phyloP scores from a whole-genome alignment of 2,113 vertebrate species.

The Xerus inauris region DNA sequence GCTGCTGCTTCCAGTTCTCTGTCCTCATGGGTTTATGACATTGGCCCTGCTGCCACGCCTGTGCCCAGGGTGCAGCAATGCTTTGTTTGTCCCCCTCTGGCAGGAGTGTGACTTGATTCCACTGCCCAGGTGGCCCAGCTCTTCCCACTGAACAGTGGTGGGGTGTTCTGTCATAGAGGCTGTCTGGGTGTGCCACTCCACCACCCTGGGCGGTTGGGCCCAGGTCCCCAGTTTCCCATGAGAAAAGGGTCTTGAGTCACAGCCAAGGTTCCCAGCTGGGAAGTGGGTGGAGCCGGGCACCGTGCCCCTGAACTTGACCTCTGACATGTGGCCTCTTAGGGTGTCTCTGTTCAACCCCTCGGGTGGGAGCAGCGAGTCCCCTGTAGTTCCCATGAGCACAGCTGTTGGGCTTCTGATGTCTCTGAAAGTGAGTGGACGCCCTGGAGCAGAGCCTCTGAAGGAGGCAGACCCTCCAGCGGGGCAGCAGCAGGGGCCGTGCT shows the following conservation, averaged over 20 bases:
- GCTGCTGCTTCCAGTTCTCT: neutral
- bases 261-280: too few species aligned
- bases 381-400: rapidly evolving
- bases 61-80: too few species aligned
- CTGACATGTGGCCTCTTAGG: neutral
- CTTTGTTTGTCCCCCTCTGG: too few species aligned
- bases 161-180: too few species aligned
- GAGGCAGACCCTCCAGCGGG: neutral
- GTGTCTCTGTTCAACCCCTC: neutral
- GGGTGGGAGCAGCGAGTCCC: neutral
- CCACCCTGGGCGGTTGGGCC: neutral
- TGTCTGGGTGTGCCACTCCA: neutral
- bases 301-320: neutral
- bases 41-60: neutral
- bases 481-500: neutral
- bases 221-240: neutral
- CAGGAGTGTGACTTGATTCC: too few species aligned
- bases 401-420: neutral
- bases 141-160: neutral
- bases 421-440: too few species aligned
- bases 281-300: neutral
- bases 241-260: neutral
- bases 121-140: too few species aligned
- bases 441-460: neutral
- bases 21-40: neutral